Conservation (phyloP, 2,888 invertebrate genomes). For the Eilema sororculum region DNA sequence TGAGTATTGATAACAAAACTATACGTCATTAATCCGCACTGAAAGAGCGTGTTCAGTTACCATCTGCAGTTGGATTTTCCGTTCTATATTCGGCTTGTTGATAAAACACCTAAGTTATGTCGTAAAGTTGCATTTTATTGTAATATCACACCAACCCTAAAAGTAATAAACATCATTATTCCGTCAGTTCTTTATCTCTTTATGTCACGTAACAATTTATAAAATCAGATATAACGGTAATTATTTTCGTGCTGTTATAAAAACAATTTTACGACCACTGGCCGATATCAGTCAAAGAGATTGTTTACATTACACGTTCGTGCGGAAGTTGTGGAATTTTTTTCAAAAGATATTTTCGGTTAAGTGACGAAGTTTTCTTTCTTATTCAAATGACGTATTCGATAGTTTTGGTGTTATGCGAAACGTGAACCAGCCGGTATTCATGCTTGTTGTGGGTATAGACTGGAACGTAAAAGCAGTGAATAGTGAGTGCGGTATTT, state of each 20-base stretch:
- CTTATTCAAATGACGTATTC: slow-evolving; percentile 53
- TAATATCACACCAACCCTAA: slow-evolving; percentile 11
- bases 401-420: slow-evolving; percentile 59
- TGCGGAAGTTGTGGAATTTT: slow-evolving; percentile 68
- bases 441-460: slow-evolving; percentile 32
- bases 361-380: slow-evolving; percentile 50
- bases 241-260: slow-evolving; percentile 21
- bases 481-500: slow-evolving; percentile 41
- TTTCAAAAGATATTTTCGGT: slow-evolving; percentile 61
- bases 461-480: slow-evolving; percentile 22
- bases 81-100: background rate
- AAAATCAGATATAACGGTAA: slow-evolving; percentile 38
- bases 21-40: slow-evolving; percentile 1
- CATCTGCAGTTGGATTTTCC: slow-evolving; percentile 5
- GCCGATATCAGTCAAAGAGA: slow-evolving; percentile 50
- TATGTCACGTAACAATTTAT: slow-evolving; percentile 33
- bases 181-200: slow-evolving; percentile 31
- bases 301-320: slow-evolving; percentile 60
- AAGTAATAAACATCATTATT: slow-evolving; percentile 27
- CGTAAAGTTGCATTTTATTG: background rate
- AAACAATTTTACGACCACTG: slow-evolving; percentile 39
- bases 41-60: background rate
- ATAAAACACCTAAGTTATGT: background rate
- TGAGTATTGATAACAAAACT: slow-evolving; percentile 9
- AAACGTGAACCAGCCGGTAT: slow-evolving; percentile 59